These are phyloP conservation scores for Austrofundulus limnaeus DNA, from an alignment of 2,113 vertebrate species.

Conservation along the genomic window DNA sequence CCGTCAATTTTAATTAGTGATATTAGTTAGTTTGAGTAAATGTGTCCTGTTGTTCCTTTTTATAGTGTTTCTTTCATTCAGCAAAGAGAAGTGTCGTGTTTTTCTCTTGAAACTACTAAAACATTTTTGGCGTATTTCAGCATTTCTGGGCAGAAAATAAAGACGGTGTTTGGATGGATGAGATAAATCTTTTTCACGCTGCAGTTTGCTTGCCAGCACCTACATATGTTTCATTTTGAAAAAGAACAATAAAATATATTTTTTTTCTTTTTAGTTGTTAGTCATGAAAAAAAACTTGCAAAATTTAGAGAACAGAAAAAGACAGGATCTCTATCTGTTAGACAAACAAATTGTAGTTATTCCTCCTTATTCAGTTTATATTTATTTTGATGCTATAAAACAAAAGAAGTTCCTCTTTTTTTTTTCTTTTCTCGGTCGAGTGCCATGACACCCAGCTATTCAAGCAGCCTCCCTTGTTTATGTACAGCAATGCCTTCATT, in stretches of 20 bases:
- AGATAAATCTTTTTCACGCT: slow-evolving; percentile 19
- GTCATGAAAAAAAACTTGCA: not conserved
- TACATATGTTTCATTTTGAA: slow-evolving; percentile 25
- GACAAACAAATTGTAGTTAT: no score
- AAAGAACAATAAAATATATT: no score
- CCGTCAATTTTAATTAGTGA: rapidly evolving
- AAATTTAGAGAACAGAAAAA: not conserved
- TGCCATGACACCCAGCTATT: slow-evolving; percentile 3
- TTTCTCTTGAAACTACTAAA: not conserved
- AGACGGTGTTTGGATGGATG: slow-evolving; percentile 12
- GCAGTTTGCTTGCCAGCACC: not conserved
- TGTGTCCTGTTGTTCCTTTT: not conserved
- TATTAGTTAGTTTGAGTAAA: not conserved
- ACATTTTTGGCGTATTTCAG: not conserved
- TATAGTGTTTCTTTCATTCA: slow-evolving; percentile 3
- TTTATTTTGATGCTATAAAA: slow-evolving; percentile 10
- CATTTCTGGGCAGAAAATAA: slow-evolving; percentile 9
- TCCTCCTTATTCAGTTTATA: slow-evolving; percentile 3
- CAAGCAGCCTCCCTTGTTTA: not conserved
- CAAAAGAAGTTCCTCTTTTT: slow-evolving; percentile 6
- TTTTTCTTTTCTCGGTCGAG: not conserved
- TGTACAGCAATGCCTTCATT: slow-evolving; percentile 22
- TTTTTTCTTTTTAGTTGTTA: not conserved
- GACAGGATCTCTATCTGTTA: no score
- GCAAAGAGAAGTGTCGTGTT: not conserved